Evolutionary conservation across 2,113 vertebrate genomes (phyloP), one percentile per base, ranked within the genome.

Genomic region (Chloebia gouldiae): DNA sequence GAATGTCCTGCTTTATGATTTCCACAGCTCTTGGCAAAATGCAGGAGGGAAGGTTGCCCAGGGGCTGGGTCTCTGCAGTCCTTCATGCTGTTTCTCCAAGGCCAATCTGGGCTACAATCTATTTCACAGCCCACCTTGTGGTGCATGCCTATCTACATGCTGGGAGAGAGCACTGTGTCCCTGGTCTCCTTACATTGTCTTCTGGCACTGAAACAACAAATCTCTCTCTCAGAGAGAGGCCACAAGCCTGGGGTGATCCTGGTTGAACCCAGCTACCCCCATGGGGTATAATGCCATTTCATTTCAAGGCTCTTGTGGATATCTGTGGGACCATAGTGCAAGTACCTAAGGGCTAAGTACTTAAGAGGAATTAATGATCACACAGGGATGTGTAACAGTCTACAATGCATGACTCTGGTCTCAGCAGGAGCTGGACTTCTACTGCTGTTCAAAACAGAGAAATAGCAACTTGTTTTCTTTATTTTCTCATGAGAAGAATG

Each of bases 101-200:
- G 50, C 28, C 11, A 61, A 0, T 44, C 57, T 73, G 59, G 63
- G 63, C 63, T 86, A 61, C 35, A 53, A 13, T 10, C 20, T 59
- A 9, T 88, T 90, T 92, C 50, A 86, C 39, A 92, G 82, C 68
- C 21, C 23, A 59, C 4, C 18, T 66, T 10, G 33, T 70, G 45
- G 9, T 19, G 15, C 50, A 30, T 2, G 9, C 20, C 25, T 14
- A 25, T 27, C 77, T 2, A 3, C 42, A 42, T 23, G 23, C 45
- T 91, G 1, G 0, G 14, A 40, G 7, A 20, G 45, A 65, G 13
- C 28, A 13, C 10, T 0, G 0, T 76, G n/a, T 86, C 50, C 37
- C 49, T 39, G 37, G 9, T 31, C 8, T 60, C 40, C 56, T 63
- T 24, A 28, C 10, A 3, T 60, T 81, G 24, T 40, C 14, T 56